These are phyloP conservation scores for Cinara cedri DNA, from an alignment of 2,888 invertebrate genomes.

Conservation along the genomic window DNA sequence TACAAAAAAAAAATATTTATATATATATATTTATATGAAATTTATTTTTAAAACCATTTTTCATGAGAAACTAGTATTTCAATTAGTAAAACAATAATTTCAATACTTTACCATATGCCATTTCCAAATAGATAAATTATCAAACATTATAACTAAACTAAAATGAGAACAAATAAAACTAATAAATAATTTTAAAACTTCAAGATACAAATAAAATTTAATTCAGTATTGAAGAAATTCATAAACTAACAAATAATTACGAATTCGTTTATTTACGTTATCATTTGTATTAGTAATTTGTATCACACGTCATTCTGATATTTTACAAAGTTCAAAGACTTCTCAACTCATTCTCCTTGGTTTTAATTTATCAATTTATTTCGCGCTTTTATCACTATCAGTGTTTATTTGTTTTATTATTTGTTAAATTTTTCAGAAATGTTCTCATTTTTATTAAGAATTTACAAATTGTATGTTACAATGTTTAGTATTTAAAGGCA, in stretches of 20 bases:
- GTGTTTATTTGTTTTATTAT: conserved; percentile 24
- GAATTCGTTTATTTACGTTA: conserved; percentile 22
- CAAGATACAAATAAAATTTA: neutral
- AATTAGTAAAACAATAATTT: neutral
- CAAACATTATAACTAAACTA: conserved; percentile 27
- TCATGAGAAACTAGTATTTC: no score
- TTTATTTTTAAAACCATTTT: no score
- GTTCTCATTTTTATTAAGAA: no score
- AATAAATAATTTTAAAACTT: neutral
- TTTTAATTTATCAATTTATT: conserved; percentile 8
- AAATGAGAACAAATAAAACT: neutral
- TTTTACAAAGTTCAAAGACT: conserved; percentile 20
- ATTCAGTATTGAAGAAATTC: neutral
- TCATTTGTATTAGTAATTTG: neutral
- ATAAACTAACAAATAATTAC: no score
- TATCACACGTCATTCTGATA: neutral
- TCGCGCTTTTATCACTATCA: conserved; percentile 44
- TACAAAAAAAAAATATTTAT: no score
- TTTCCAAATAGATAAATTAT: conserved; percentile 52
- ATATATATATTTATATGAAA: no score
- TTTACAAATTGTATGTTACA: no score
- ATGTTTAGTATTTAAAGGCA: no score
- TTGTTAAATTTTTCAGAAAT: neutral
- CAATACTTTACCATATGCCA: conserved; percentile 48
- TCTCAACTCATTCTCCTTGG: neutral